A percentile compares a stretch with the other conserved stretches of the same genome.
Evolutionary conservation across 1,140 invertebrate genomes (phyloP).

Genomic region (Mycetomoellerius zeteki): DNA sequence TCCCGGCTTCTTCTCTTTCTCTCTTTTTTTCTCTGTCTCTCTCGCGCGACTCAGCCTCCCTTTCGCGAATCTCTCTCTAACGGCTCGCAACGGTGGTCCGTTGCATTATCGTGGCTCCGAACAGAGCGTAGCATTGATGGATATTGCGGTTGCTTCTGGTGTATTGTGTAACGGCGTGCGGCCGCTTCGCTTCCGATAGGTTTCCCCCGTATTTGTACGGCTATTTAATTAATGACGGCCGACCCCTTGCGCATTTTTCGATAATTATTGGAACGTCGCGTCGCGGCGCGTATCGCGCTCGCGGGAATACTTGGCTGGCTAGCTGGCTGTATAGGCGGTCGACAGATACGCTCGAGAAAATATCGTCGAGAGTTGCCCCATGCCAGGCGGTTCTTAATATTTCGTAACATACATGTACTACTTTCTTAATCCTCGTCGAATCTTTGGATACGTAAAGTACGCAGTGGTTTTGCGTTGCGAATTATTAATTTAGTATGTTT

Average conservation of each 20-base stretch:
- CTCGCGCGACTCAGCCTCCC: slow-evolving; percentile 25
- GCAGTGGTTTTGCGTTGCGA: background rate
- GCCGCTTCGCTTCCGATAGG: slow-evolving; percentile 68
- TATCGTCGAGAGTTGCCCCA: slow-evolving; percentile 55
- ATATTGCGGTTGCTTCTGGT: slow-evolving; percentile 75
- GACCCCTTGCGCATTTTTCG: slow-evolving; percentile 61
- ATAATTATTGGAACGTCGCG: slow-evolving; percentile 68
- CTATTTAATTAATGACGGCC: slow-evolving; percentile 70
- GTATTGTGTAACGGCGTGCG: slow-evolving; percentile 71
- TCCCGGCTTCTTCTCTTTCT: slow-evolving; percentile 32
- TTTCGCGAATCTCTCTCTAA: slow-evolving; percentile 68
- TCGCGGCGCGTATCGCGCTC: slow-evolving; percentile 31
- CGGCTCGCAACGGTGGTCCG: slow-evolving; percentile 72
- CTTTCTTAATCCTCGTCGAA: slow-evolving; percentile 33
- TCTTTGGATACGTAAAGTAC: slow-evolving; percentile 15
- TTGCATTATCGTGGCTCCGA: slow-evolving; percentile 74
- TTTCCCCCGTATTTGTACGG: slow-evolving; percentile 24
- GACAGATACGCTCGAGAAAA: slow-evolving; percentile 65
- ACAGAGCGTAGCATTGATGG: slow-evolving; percentile 74
- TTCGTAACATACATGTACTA: slow-evolving; percentile 19
- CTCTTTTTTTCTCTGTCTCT: background rate
- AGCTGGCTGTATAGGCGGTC: background rate
- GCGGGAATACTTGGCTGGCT: slow-evolving; percentile 35
- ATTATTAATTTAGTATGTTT: background rate
- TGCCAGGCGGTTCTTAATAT: slow-evolving; percentile 26